Conservation (phyloP, 1,140 invertebrate species). For the Lepidurus couesii region DNA sequence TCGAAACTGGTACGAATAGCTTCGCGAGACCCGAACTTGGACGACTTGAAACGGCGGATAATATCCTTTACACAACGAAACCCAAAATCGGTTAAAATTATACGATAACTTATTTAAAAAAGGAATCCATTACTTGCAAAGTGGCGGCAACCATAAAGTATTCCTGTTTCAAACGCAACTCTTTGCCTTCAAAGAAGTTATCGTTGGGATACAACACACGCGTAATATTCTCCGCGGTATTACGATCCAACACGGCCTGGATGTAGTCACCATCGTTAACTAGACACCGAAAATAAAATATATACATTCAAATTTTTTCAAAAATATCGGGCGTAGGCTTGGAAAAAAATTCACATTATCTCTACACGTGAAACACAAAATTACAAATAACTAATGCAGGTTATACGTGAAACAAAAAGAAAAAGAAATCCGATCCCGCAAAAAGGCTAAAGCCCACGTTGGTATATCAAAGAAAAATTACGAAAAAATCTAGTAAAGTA, state of each 20-base stretch:
- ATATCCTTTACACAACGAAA: conserved; percentile 60
- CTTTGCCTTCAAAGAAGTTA: conserved; percentile 97
- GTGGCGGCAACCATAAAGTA: conserved; percentile 99
- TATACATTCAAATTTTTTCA: conserved; percentile 29
- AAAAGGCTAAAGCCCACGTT: no score
- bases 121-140: conserved; percentile 55
- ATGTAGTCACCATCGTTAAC: conserved; percentile 99
- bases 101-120: background rate
- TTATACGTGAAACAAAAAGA: no score
- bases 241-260: conserved; percentile 95
- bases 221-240: conserved; percentile 95
- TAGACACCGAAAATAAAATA: conserved; percentile 48
- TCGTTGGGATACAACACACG: conserved; percentile 98
- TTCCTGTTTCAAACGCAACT: conserved; percentile 95
- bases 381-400: no score
- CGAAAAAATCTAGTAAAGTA: background rate
- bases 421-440: no score
- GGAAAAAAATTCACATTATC: no score
- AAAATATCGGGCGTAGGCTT: no score
- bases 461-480: background rate
- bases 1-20: conserved; percentile 80
- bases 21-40: conserved; percentile 83
- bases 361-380: no score
- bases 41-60: conserved; percentile 89
- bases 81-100: background rate